Percentiles rank a stretch among this genome's conserved stretches.
Conservation (phyloP, 2,888 invertebrate species). For the Eupithecia centaureata region DNA sequence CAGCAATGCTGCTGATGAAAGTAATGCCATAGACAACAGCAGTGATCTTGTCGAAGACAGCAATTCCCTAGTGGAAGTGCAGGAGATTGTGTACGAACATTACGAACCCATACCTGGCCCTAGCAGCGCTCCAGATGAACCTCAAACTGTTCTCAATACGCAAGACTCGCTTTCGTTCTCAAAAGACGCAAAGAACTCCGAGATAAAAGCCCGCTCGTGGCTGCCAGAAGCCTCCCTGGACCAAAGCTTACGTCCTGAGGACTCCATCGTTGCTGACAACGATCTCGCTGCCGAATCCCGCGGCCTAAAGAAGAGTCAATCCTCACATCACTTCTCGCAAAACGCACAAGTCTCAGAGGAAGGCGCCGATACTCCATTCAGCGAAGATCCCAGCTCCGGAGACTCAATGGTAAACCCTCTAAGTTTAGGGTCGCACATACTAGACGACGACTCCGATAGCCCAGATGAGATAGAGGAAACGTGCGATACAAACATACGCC, state of each 20-base stretch:
- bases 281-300: conserved; percentile 55
- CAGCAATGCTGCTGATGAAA: conserved; percentile 16
- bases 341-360: background rate
- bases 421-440: conserved; percentile 52
- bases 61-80: conserved; percentile 36
- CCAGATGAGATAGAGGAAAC: conserved; percentile 47
- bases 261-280: conserved; percentile 46
- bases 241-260: conserved; percentile 60
- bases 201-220: conserved; percentile 40
- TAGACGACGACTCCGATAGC: conserved; percentile 45
- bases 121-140: conserved; percentile 48
- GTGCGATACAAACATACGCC: conserved; percentile 75
- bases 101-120: conserved; percentile 47
- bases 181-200: conserved; percentile 46
- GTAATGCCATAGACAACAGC: conserved; percentile 24
- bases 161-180: conserved; percentile 21
- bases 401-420: conserved; percentile 51
- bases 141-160: background rate
- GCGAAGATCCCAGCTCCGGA: conserved; percentile 41
- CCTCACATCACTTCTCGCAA: conserved; percentile 60
- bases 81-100: conserved; percentile 17
- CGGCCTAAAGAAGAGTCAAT: conserved; percentile 61
- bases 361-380: conserved; percentile 36
- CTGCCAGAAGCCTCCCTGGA: conserved; percentile 54
- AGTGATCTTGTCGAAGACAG: conserved; percentile 55